Evolutionary conservation across 1,140 invertebrate species (phyloP).

Genomic region (Polypedilum vanderplanki): DNA sequence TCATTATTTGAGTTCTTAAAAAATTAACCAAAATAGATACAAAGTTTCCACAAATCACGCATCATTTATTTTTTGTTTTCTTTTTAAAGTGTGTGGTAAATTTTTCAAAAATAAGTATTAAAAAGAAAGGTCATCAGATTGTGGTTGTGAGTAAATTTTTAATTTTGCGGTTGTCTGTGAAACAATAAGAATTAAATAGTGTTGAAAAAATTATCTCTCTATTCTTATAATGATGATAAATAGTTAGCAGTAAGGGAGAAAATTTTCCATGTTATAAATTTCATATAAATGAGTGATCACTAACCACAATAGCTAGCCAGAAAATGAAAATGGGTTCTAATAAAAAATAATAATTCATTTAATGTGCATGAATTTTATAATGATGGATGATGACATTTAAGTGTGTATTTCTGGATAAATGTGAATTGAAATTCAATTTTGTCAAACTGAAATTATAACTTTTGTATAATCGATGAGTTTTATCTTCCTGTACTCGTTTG

Average conservation of each 20-base stretch:
- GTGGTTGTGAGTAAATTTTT: background rate
- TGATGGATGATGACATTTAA: background rate
- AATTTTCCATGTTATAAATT: conserved; percentile 13
- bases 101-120: background rate
- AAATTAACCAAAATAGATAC: no score
- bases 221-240: no score
- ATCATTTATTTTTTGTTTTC: background rate
- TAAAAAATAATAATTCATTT: background rate
- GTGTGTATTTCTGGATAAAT: no score
- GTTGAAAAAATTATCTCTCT: no score
- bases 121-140: background rate
- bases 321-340: background rate
- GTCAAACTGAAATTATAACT: no score
- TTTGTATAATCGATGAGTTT: no score
- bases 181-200: background rate
- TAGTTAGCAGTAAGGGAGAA: no score
- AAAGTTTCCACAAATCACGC: background rate
- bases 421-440: no score
- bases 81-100: background rate
- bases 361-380: background rate
- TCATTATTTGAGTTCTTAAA: no score
- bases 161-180: no score
- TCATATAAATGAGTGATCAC: background rate
- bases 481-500: no score
- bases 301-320: background rate